Evolutionary conservation across 2,113 vertebrate genomes (phyloP).

Genomic region (Bos javanicus): DNA sequence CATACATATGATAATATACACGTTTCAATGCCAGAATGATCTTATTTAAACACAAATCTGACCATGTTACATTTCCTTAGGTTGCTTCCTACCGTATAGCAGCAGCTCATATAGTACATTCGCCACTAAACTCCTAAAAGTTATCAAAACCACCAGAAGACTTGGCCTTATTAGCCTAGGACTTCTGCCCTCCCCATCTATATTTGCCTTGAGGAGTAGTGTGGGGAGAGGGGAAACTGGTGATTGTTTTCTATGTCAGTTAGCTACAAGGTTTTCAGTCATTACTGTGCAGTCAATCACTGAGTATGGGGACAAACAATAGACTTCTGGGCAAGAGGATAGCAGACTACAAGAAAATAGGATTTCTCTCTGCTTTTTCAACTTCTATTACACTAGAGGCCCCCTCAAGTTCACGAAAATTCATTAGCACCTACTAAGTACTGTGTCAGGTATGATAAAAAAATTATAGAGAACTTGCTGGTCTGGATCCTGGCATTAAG

Average conservation of each 20-base stretch:
- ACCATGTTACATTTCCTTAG: not conserved
- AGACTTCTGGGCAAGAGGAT: not conserved
- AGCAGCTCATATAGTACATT: not conserved
- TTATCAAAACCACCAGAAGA: not conserved
- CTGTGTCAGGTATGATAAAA: not conserved
- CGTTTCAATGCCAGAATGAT: too few relatives aligned
- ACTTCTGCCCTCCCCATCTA: not conserved
- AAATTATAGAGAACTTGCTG: not conserved
- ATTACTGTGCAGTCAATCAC: not conserved
- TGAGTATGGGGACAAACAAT: not conserved
- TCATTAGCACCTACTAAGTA: not conserved
- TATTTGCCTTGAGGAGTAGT: not conserved
- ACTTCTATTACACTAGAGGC: not conserved
- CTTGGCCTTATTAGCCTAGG: not conserved
- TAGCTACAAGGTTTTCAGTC: not conserved
- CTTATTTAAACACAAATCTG: not conserved
- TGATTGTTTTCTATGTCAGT: not conserved
- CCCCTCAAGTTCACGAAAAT: not conserved
- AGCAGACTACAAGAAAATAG: not conserved
- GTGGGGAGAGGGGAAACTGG: not conserved
- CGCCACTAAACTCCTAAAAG: not conserved
- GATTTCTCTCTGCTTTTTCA: not conserved
- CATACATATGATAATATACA: too few relatives aligned
- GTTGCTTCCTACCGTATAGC: not conserved
- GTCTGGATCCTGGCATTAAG: not conserved